These are phyloP conservation scores for Colletes collaris DNA, from an alignment of 2,888 invertebrate genomes.

Conservation along the genomic window DNA sequence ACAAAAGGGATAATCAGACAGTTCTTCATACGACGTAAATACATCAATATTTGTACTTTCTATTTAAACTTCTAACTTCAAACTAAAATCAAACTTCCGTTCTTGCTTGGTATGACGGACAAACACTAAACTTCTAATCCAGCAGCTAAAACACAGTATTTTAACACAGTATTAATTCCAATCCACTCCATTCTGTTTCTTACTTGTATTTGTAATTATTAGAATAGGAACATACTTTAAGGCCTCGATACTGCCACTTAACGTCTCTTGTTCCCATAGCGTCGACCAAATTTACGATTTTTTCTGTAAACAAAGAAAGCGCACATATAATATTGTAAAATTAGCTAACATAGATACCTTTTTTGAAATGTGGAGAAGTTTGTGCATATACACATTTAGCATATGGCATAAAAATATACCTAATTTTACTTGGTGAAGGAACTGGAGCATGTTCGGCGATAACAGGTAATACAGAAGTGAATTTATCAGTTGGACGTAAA, in stretches of 20 bases:
- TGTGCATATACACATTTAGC: neutral
- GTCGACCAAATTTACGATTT: slow-evolving; percentile 79
- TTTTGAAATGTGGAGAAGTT: neutral
- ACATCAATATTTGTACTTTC: slow-evolving; percentile 63
- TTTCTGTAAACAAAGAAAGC: slow-evolving; percentile 70
- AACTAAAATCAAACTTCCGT: slow-evolving; percentile 44
- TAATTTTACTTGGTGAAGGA: slow-evolving; percentile 80
- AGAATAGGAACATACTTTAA: slow-evolving; percentile 41
- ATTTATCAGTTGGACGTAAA: slow-evolving; percentile 89
- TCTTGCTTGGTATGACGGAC: slow-evolving; percentile 41
- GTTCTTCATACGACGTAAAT: slow-evolving; percentile 42
- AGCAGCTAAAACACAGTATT: slow-evolving; percentile 83
- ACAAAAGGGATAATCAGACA: slow-evolving; percentile 40
- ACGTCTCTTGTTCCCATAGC: slow-evolving; percentile 80
- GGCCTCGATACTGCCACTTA: slow-evolving; percentile 62
- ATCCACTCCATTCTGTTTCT: neutral
- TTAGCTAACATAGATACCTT: neutral
- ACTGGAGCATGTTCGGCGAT: slow-evolving; percentile 87
- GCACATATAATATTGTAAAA: neutral
- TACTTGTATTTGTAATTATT: neutral
- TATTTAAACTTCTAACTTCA: slow-evolving; percentile 50
- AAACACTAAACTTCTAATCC: slow-evolving; percentile 84
- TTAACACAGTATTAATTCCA: slow-evolving; percentile 39
- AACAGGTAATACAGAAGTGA: slow-evolving; percentile 89
- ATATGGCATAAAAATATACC: slow-evolving; percentile 63